Conservation (phyloP, 2,113 vertebrate species). For the Edolisoma coerulescens region DNA sequence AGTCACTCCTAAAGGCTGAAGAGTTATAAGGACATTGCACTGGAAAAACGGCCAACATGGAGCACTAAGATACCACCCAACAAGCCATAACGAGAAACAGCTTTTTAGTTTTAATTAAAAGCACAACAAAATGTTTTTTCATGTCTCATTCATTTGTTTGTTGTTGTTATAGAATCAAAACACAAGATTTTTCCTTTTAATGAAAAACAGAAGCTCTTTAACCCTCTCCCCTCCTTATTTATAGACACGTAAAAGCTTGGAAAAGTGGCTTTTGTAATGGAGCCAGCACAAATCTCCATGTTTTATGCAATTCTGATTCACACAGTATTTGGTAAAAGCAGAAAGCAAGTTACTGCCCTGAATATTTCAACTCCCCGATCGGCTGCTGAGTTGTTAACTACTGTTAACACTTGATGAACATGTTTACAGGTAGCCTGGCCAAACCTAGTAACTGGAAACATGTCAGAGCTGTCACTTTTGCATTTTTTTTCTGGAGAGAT, state of each 20-base stretch:
- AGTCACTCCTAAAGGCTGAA: neutral
- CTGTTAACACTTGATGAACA: neutral
- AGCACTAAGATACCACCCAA: constrained; percentile 70
- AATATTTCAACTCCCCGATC: neutral
- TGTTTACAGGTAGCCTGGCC: constrained; percentile 4
- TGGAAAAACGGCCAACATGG: neutral
- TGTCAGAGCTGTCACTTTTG: neutral
- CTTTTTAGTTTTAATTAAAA: constrained; percentile 75
- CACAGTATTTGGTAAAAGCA: constrained; percentile 44
- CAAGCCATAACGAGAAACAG: constrained; percentile 70
- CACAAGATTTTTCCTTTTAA: constrained; percentile 74
- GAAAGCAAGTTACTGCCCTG: neutral
- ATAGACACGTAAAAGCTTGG: constrained; percentile 46
- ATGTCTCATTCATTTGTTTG: constrained; percentile 77
- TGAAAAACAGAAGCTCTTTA: constrained; percentile 74
- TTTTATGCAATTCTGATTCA: constrained; percentile 29
- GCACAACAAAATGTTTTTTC: constrained; percentile 72
- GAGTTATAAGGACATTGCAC: neutral
- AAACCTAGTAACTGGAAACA: neutral
- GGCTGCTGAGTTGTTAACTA: neutral
- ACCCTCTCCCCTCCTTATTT: constrained; percentile 53
- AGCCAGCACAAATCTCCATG: constrained; percentile 39
- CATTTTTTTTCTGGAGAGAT: neutral
- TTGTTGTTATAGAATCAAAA: constrained; percentile 81
- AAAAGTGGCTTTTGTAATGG: constrained; percentile 58